Base-by-base conservation (phyloP, 2,797 vertebrate genomes). In the Melanotaenia trifasciata region DNA sequence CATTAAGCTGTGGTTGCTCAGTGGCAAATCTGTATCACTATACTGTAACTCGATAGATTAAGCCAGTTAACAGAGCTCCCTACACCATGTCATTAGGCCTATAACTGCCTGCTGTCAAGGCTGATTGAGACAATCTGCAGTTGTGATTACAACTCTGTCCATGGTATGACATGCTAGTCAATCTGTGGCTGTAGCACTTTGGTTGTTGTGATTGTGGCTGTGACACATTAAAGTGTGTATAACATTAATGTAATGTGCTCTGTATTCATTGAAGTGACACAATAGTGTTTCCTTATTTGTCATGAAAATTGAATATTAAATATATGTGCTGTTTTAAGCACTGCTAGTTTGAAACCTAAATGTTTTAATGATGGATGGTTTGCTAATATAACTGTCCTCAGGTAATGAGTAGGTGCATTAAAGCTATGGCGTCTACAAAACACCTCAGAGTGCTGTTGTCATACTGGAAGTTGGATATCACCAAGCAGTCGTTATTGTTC, bases 101-200 rank as follows among this genome's bases (percentile, higher is more conserved):
- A 16, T 32, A 20, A 50, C 51, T 14, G 11, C 43, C 47, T 54
- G 70, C 54, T 68, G 65, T 51, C 2, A 13, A 9, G 28, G 28
- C 36, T 69, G 60, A 79, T 64, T 47, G 40, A 58, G 28, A 54
- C 16, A 22, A 3, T 16, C 64, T 60, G 54, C 20, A 53, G 45
- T 58, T 59, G 30, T 57, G 66, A 40, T 54, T 54, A 6, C 5
- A 22, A 61, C 67, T 22, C 32, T 32, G 45, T 4, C 58, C 24
- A 47, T 24, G 36, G 4, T 3, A 38, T 22, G 66, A 61, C 18
- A 57, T 16, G 3, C n/a, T 18, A 38, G 51, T 60, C 45, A 45
- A 10, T 59, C 16, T 12, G 62, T 43, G 7, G 8, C 16, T 43
- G 22, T 51, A 51, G 7, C 2, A 26, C 33, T 70, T 45, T 65